Conservation (phyloP, 1,140 invertebrate species). For the Apis florea region DNA sequence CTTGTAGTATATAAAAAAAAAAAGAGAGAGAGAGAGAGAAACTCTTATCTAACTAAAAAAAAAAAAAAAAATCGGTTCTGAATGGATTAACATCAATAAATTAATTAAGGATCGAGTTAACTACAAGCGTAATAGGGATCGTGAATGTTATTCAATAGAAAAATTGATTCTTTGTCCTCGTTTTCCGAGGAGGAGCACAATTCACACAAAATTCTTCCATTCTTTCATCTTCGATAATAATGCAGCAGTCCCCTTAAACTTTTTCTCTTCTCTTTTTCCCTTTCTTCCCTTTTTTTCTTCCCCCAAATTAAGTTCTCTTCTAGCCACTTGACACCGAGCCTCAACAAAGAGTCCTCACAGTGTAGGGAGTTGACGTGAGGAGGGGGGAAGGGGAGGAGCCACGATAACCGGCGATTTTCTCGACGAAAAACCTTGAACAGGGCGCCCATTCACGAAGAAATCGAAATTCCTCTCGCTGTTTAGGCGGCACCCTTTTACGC, state of each 20-base stretch:
- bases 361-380: neutral
- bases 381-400: neutral
- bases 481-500: conserved; percentile 39
- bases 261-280: neutral
- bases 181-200: neutral
- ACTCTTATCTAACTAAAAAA: too few species aligned
- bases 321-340: conserved; percentile 8
- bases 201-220: neutral
- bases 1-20: too few species aligned
- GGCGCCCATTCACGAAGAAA: conserved; percentile 67
- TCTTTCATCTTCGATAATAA: neutral
- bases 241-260: neutral
- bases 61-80: too few species aligned
- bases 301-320: neutral
- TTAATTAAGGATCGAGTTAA: too few species aligned
- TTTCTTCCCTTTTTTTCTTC: neutral
- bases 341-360: conserved; percentile 20
- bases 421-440: conserved; percentile 63
- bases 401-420: conserved; percentile 39
- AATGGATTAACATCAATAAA: too few species aligned
- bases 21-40: too few species aligned
- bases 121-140: too few species aligned
- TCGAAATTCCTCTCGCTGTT: conserved; percentile 60
- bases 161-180: too few species aligned
- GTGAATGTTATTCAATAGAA: too few species aligned